Evolutionary conservation across 2,113 vertebrate genomes (phyloP), one percentile per base, ranked within the genome.

Genomic region (Elephas maximus): DNA sequence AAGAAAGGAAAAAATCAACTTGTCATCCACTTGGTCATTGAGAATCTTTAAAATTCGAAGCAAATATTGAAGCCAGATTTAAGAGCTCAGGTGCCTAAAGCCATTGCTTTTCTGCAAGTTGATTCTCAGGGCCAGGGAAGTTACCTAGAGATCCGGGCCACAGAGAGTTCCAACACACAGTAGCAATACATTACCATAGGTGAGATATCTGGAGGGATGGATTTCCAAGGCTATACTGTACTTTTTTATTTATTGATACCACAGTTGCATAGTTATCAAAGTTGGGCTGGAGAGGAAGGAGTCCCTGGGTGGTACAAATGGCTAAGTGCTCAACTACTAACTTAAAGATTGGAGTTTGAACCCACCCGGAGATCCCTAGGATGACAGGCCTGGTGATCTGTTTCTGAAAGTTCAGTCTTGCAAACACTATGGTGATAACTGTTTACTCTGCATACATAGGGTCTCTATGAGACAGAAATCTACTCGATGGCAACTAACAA

Each of bases 181-280:
- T 12, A 97, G 33, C 14, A 62, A 1, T 12, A 4, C 30, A 5
- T 73, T 51, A 33, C 53, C 41, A 67, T 21, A 30, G 18, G 33
- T 2, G 23, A 14, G 33, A 6, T 9, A 81, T 74, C 2, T 76
- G 26, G 90, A 71, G 7, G 18, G 5, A 69, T 48, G 8, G 10
- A 37, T 85, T 80, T 63, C 45, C n/a, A 37, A 33, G 1, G 8
- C 51, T 80, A 74, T 48, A 1, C 20, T 60, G 0, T 90, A 28
- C 26, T 85, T 91, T 85, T 91, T 80, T 48, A 90, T 33, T 67
- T 45, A 83, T 65, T 89, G 60, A 78, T 78, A 26, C 77, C 62
- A 69, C 2, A 53, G 48, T 24, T 23, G 17, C 5, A 81, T 45
- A 63, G 18, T 82, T 88, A 45, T 21, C n/a, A 83, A 88, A 88